phyloP scores from a whole-genome alignment of 2,888 invertebrate species.

The Teinopalpus imperialis region DNA sequence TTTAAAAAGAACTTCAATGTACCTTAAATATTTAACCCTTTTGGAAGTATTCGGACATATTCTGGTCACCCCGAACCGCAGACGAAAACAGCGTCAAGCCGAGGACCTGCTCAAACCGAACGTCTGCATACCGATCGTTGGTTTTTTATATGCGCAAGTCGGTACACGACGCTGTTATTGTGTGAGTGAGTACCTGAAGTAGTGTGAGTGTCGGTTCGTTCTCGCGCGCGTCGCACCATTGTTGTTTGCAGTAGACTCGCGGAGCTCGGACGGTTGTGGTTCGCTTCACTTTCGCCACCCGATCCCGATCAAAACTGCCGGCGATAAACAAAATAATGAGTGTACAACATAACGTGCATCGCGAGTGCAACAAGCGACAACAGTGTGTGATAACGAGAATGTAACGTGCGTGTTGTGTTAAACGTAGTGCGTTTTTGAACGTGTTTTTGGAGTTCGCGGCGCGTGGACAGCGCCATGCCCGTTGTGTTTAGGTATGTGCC shows the following conservation, averaged over 20 bases:
- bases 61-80: conserved; percentile 73
- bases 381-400: conserved; percentile 78
- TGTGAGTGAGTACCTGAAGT: conserved; percentile 47
- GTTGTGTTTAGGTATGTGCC: conserved; percentile 77
- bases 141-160: conserved; percentile 76
- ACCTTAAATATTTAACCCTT: no score
- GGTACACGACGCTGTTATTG: conserved; percentile 54
- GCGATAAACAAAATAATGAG: conserved; percentile 79
- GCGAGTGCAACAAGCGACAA: conserved; percentile 75
- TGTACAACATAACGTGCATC: conserved; percentile 71
- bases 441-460: conserved; percentile 69
- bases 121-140: conserved; percentile 82
- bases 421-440: conserved; percentile 65
- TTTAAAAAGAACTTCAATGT: no score
- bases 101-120: conserved; percentile 80
- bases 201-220: conserved; percentile 61
- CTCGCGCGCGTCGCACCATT: conserved; percentile 67
- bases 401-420: conserved; percentile 76
- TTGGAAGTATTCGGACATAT: conserved; percentile 47
- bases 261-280: conserved; percentile 58
- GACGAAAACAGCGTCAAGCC: conserved; percentile 81
- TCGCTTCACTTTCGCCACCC: conserved; percentile 54
- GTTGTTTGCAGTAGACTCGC: conserved; percentile 75
- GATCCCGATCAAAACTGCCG: conserved; percentile 58
- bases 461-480: conserved; percentile 72